Conservation (phyloP, 1,140 invertebrate genomes). For the Eupristina koningsbergeri region DNA sequence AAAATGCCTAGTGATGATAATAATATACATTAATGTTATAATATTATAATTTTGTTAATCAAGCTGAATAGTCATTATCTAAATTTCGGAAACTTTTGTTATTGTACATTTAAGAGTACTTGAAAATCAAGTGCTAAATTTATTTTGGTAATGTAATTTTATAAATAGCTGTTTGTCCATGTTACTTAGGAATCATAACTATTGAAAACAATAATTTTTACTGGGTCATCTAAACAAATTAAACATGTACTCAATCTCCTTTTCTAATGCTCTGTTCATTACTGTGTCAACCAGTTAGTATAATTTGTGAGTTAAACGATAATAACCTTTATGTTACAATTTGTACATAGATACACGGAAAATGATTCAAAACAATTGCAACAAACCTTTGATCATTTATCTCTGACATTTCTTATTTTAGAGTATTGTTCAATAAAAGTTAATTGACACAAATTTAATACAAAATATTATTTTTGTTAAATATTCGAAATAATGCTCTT, state of each 20-base stretch:
- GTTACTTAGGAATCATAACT: neutral
- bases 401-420: slow-evolving; percentile 6
- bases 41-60: no score
- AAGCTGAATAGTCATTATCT: no score
- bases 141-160: no score
- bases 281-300: slow-evolving; percentile 7
- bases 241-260: neutral
- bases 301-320: slow-evolving; percentile 11
- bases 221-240: neutral
- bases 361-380: neutral
- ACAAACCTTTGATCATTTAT: slow-evolving; percentile 1
- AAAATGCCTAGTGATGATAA: no score
- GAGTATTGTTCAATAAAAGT: neutral
- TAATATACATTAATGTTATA: no score
- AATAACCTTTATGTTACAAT: neutral
- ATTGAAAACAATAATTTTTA: slow-evolving; percentile 31
- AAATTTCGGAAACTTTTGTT: no score
- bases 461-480: no score
- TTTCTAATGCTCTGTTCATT: neutral
- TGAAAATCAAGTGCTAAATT: no score
- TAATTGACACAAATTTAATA: no score
- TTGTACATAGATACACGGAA: neutral
- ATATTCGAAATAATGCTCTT: no score
- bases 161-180: neutral
- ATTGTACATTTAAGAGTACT: no score